Percentiles rank a stretch among this genome's conserved stretches.
Conservation (phyloP, 2,888 invertebrate genomes). For the Drosophila sordidula region DNA sequence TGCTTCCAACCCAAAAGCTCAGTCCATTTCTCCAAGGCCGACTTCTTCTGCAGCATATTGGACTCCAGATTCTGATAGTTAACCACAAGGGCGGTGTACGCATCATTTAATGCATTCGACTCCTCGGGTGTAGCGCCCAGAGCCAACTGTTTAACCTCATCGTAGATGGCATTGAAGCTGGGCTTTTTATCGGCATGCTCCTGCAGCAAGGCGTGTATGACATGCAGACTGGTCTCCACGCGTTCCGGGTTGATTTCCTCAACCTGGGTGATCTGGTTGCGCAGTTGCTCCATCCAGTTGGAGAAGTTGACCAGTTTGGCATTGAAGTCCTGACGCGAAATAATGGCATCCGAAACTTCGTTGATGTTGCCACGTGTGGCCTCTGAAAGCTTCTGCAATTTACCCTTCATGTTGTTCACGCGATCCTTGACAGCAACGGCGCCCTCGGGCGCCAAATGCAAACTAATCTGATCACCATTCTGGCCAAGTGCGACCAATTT, state of each 20-base stretch:
- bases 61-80: constrained; percentile 92
- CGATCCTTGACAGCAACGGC: constrained; percentile 89
- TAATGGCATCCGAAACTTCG: constrained; percentile 92
- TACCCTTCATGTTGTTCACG: constrained; percentile 90
- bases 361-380: constrained; percentile 91
- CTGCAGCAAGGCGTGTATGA: constrained; percentile 91
- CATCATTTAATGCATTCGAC: constrained; percentile 89
- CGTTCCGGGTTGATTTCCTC: constrained; percentile 93
- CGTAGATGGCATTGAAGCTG: constrained; percentile 91
- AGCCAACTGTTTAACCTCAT: constrained; percentile 92
- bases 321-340: constrained; percentile 93
- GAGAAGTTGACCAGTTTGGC: constrained; percentile 91
- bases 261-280: constrained; percentile 90
- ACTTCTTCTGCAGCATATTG: constrained; percentile 90
- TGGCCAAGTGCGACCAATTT: constrained; percentile 92
- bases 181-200: constrained; percentile 94
- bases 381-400: constrained; percentile 91
- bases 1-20: constrained; percentile 93
- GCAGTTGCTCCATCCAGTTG: constrained; percentile 91
- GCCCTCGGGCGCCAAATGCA: constrained; percentile 92
- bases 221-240: constrained; percentile 91
- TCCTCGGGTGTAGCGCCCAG: constrained; percentile 90
- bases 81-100: constrained; percentile 90
- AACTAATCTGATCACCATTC: constrained; percentile 91
- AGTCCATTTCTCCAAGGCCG: constrained; percentile 92